A percentile compares a stretch with the other conserved stretches of the same genome.
phyloP scores from a whole-genome alignment of 2,888 invertebrate species.

The Ectemnius cavifrons region DNA sequence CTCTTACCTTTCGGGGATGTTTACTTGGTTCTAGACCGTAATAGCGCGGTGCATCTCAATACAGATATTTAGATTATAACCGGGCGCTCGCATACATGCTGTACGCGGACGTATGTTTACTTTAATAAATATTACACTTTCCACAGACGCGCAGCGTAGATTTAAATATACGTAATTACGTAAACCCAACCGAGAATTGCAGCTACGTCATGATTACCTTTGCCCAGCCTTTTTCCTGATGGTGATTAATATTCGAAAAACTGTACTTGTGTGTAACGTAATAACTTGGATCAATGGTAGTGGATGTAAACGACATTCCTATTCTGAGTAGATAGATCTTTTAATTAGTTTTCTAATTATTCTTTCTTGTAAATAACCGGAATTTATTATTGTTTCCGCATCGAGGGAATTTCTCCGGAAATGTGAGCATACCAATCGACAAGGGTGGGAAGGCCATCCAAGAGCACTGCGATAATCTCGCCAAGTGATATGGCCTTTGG shows the following conservation, averaged over 20 bases:
- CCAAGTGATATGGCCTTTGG: slow-evolving; percentile 50
- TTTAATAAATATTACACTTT: background rate
- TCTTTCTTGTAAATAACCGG: no score
- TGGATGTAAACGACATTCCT: no score
- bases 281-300: no score
- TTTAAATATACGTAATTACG: no score
- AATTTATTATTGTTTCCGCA: no score
- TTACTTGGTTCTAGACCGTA: slow-evolving; percentile 1
- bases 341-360: no score
- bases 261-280: no score
- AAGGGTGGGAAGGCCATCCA: slow-evolving; percentile 1
- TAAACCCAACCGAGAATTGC: no score
- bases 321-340: no score
- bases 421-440: background rate
- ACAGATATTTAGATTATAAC: slow-evolving; percentile 1
- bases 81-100: background rate
- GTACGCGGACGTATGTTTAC: slow-evolving; percentile 1
- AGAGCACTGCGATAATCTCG: slow-evolving; percentile 49
- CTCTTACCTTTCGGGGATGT: slow-evolving; percentile 3
- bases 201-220: no score
- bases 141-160: no score
- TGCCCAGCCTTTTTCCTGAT: slow-evolving; percentile 7
- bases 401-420: background rate
- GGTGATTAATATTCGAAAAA: no score
- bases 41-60: slow-evolving; percentile 1